phyloP scores from a whole-genome alignment of 2,888 invertebrate species.

The Adelognathus sp. region DNA sequence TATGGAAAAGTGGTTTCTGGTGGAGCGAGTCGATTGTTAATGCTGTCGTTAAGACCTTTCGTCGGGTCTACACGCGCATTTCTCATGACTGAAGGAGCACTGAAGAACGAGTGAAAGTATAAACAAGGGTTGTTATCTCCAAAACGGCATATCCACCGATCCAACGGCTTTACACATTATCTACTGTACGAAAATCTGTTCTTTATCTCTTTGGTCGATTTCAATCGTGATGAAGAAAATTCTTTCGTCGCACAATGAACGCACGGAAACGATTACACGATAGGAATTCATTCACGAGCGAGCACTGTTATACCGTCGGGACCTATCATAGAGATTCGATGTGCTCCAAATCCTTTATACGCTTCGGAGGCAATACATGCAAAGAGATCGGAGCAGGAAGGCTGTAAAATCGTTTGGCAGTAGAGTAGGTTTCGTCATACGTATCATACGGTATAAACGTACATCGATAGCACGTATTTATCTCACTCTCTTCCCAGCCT shows the following conservation, averaged over 20 bases:
- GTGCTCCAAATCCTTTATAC: not conserved
- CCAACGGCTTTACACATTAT: no score
- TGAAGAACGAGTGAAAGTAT: not conserved
- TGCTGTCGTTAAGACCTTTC: not conserved
- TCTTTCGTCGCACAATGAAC: not conserved
- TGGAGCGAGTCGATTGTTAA: not conserved
- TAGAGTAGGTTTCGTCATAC: not conserved
- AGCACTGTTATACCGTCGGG: not conserved
- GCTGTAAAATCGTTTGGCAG: slow-evolving; percentile 19
- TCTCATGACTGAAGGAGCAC: not conserved
- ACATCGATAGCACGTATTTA: slow-evolving; percentile 24
- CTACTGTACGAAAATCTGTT: no score
- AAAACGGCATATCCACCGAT: no score
- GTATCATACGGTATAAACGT: not conserved
- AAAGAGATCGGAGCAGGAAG: slow-evolving; percentile 22
- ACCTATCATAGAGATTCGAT: not conserved
- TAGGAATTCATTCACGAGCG: not conserved
- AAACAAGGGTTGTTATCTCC: no score
- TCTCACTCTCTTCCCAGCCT: slow-evolving; percentile 31
- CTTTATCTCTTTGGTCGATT: no score
- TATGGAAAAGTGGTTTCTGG: not conserved
- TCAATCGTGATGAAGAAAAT: not conserved
- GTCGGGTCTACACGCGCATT: not conserved
- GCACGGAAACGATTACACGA: not conserved
- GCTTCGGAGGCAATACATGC: not conserved